Evolutionary conservation across 1,140 invertebrate species (phyloP).

Genomic region (Tetranychus cinnabarinus): DNA sequence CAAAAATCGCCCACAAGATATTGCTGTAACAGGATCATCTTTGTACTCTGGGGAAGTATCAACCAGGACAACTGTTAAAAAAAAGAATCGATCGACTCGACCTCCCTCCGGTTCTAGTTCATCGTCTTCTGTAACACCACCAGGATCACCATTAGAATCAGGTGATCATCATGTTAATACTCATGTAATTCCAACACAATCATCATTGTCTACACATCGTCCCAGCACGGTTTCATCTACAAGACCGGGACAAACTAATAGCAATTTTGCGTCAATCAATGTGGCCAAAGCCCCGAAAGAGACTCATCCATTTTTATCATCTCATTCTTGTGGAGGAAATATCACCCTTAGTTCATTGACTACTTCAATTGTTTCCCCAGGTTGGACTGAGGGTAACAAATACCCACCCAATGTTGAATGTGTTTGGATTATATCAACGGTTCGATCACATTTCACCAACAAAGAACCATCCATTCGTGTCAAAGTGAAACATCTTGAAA

Average conservation of each 20-base stretch:
- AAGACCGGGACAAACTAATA: too few relatives aligned
- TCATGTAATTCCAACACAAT: neutral
- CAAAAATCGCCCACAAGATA: too few relatives aligned
- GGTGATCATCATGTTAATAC: neutral
- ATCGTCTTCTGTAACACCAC: too few relatives aligned
- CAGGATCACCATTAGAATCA: too few relatives aligned
- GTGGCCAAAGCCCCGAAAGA: neutral
- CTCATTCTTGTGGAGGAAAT: neutral
- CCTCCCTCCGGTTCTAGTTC: too few relatives aligned
- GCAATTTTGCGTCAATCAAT: too few relatives aligned
- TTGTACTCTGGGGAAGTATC: too few relatives aligned
- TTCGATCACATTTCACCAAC: neutral
- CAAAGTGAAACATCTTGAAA: slow-evolving; percentile 6
- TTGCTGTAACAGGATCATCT: too few relatives aligned
- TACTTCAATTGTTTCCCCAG: neutral
- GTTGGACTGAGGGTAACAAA: neutral
- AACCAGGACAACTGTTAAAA: too few relatives aligned
- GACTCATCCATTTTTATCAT: neutral
- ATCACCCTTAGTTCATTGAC: neutral
- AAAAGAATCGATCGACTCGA: too few relatives aligned
- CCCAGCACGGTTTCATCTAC: too few relatives aligned
- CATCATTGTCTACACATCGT: too few relatives aligned
- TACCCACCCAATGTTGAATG: slow-evolving; percentile 13
- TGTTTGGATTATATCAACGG: slow-evolving; percentile 7
- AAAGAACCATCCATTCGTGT: slow-evolving; percentile 5